Conservation (phyloP, 2,113 vertebrate genomes). For the Crotalus tigris region DNA sequence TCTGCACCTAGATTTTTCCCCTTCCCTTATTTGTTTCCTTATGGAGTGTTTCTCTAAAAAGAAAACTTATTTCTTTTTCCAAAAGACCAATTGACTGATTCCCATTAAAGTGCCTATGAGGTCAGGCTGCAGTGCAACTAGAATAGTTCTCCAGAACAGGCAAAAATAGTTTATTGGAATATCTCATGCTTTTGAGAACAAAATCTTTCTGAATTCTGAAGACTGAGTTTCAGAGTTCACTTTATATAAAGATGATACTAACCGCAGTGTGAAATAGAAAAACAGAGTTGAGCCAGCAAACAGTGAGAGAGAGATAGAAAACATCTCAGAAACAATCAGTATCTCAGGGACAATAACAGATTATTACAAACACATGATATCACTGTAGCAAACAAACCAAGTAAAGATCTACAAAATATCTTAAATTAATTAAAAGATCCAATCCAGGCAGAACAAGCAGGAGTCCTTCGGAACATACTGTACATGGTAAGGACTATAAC, state of each 20-base stretch:
- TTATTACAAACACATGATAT: background rate
- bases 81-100: background rate
- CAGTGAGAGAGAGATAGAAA: background rate
- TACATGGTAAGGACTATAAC: background rate
- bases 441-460: background rate
- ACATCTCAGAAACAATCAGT: background rate
- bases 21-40: background rate
- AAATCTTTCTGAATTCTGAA: slow-evolving; percentile 33
- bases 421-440: background rate
- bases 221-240: background rate
- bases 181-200: slow-evolving; percentile 27
- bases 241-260: background rate
- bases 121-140: slow-evolving; percentile 38
- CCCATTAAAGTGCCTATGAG: slow-evolving; percentile 45
- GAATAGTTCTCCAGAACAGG: slow-evolving; percentile 32
- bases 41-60: background rate
- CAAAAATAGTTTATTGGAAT: slow-evolving; percentile 51
- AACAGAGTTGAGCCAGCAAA: background rate
- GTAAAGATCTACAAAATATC: background rate
- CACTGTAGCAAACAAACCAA: background rate
- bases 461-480: background rate
- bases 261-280: background rate
- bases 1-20: background rate
- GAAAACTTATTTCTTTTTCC: background rate
- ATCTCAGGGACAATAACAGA: background rate